phyloP scores from a whole-genome alignment of 2,113 vertebrate genomes.

The Hypocryptadius cinnamomeus region DNA sequence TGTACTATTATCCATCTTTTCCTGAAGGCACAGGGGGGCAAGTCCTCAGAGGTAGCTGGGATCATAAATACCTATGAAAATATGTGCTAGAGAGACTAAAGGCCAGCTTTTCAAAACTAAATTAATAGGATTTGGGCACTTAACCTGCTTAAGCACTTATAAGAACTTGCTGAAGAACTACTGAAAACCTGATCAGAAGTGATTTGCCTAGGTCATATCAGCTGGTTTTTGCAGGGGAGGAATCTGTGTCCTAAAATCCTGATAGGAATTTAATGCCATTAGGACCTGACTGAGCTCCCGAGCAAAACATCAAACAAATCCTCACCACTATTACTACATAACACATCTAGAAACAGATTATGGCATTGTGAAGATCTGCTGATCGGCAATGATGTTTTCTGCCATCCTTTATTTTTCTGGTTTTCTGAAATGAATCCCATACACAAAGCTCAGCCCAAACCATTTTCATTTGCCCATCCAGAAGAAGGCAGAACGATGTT shows the following conservation, averaged over 20 bases:
- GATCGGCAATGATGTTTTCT: background rate
- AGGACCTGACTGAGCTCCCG: background rate
- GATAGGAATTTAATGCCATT: background rate
- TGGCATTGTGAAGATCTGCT: background rate
- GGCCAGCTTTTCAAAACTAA: constrained; percentile 21
- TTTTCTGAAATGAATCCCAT: background rate
- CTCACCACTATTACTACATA: background rate
- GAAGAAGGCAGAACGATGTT: background rate
- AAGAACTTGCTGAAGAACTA: constrained; percentile 16
- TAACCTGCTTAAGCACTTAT: background rate
- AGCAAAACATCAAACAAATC: background rate
- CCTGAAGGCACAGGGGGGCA: background rate
- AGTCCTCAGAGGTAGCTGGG: background rate
- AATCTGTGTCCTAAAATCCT: background rate
- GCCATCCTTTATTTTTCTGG: background rate
- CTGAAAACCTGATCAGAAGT: constrained; percentile 26
- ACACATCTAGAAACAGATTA: background rate
- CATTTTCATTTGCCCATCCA: background rate
- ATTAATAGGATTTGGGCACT: constrained; percentile 33
- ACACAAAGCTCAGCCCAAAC: background rate
- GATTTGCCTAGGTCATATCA: background rate
- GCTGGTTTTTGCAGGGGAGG: background rate
- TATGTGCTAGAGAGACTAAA: background rate
- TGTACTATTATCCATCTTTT: background rate
- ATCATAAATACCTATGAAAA: constrained; percentile 38